phyloP scores from a whole-genome alignment of 2,113 vertebrate species.

The Nerophis ophidion region DNA sequence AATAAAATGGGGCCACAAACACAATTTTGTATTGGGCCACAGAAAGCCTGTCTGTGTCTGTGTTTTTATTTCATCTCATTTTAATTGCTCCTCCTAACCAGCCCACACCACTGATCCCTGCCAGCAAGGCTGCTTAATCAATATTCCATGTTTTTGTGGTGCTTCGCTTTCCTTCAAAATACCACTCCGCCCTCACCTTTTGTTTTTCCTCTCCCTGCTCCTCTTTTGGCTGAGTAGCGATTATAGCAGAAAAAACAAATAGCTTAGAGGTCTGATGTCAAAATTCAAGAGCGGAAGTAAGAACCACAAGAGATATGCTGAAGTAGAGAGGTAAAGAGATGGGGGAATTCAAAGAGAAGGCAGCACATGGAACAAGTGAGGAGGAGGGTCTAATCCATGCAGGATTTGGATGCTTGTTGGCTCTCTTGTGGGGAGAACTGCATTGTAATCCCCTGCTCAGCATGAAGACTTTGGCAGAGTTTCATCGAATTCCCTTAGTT shows the following conservation, averaged over 20 bases:
- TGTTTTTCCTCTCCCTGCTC: slow-evolving; percentile 14
- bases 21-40: too few species aligned
- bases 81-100: slow-evolving; percentile 37
- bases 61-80: slow-evolving; percentile 26
- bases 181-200: slow-evolving; percentile 6
- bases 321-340: slow-evolving; percentile 20
- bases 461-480: slow-evolving; percentile 59
- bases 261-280: slow-evolving; percentile 31
- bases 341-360: slow-evolving; percentile 18
- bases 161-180: slow-evolving; percentile 20
- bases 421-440: slow-evolving; percentile 48
- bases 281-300: slow-evolving; percentile 13
- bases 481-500: slow-evolving; percentile 46
- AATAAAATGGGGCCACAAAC: too few species aligned
- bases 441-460: slow-evolving; percentile 61
- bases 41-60: background rate
- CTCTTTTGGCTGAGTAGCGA: slow-evolving; percentile 3
- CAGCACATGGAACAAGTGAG: slow-evolving; percentile 23
- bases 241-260: slow-evolving; percentile 25
- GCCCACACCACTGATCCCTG: slow-evolving; percentile 23
- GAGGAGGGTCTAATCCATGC: slow-evolving; percentile 56
- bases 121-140: slow-evolving; percentile 32
- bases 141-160: slow-evolving; percentile 7
- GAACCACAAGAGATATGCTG: slow-evolving; percentile 22
- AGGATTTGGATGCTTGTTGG: slow-evolving; percentile 58